Base-by-base conservation (phyloP, 2,113 vertebrate genomes). In the Fukomys damarensis region DNA sequence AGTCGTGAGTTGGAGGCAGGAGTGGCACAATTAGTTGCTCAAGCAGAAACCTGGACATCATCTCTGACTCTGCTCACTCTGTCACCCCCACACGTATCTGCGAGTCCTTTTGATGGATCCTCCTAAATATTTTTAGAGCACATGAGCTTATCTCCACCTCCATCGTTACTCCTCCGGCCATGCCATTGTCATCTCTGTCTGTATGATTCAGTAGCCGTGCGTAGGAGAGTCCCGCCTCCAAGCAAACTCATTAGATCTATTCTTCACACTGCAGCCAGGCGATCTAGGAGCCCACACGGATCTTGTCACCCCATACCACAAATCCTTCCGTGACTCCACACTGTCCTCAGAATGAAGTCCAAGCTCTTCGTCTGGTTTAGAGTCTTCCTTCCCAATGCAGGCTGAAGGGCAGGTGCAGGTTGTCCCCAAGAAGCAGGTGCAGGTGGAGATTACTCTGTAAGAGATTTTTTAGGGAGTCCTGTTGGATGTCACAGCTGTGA, bases 91-190 rank as follows among this genome's bases (percentile, higher is more conserved):
- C 74, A 10, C 63, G 10, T 12, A 93, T 93, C 86, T 85, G 11
- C 58, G 58, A 76, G 30, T 16, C 24, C 28, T 92, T 86, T 66
- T 91, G 56, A 35, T 43, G 58, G 61, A 89, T 35, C 74, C 46
- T 91, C 87, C 35, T 91, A 83, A 96, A 86, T 94, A 82, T 46
- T 79, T 91, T 43, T 82, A 94, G 66, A 80, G 68, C 91, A 56
- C 68, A n/a, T 95, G 56, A 58, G 30, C 68, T 85, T 92, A 65
- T 92, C 7, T 92, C 68, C 24, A 80, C 68, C 58, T 95, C 52
- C n/a, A 20, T 58, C 30, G 32, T 41, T 66, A n/a, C 26, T 59
- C 74, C 30, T 87, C 52, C 19, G 77, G 85, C 59, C 26, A 41
- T 49, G 59, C 24, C 83, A 86, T 72, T 54, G 43, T 63, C 43